Conservation (phyloP, 1,140 invertebrate species). For the Ceratoteleas bidentatus region DNA sequence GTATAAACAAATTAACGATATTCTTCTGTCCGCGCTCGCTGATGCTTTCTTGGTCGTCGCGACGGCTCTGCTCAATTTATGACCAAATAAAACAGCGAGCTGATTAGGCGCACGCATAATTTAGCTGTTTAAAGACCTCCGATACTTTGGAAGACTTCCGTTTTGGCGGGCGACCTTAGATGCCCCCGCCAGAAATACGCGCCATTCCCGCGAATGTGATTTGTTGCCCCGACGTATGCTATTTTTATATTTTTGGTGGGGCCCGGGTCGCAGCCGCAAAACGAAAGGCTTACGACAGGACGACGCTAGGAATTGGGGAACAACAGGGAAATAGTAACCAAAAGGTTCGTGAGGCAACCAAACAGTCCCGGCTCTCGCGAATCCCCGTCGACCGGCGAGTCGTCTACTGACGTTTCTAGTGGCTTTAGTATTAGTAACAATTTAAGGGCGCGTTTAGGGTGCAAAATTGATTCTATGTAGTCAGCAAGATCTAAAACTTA, state of each 20-base stretch:
- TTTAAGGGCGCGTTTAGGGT: no score
- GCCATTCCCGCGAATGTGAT: slow-evolving; percentile 35
- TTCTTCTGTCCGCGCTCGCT: slow-evolving; percentile 60
- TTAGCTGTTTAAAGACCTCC: slow-evolving; percentile 48
- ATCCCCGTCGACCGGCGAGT: slow-evolving; percentile 33
- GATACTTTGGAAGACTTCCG: slow-evolving; percentile 59
- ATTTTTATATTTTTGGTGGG: slow-evolving; percentile 35
- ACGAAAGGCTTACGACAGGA: no score
- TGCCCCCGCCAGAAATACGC: slow-evolving; percentile 37
- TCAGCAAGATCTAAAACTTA: no score
- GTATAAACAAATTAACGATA: slow-evolving; percentile 58
- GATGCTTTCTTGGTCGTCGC: slow-evolving; percentile 62
- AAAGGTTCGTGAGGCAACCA: slow-evolving; percentile 48
- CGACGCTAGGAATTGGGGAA: no score
- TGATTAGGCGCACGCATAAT: slow-evolving; percentile 64
- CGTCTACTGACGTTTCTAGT: no score
- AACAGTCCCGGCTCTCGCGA: slow-evolving; percentile 9
- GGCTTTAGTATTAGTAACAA: no score
- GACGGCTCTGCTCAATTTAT: slow-evolving; percentile 66
- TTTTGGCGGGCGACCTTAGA: slow-evolving; percentile 18
- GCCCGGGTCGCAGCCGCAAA: background rate
- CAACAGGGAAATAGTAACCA: background rate
- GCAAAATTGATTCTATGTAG: no score
- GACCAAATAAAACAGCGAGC: slow-evolving; percentile 67
- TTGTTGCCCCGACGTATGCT: slow-evolving; percentile 2